Base-by-base conservation (phyloP, 2,797 vertebrate genomes). In the Gymnoscopelus braueri region DNA sequence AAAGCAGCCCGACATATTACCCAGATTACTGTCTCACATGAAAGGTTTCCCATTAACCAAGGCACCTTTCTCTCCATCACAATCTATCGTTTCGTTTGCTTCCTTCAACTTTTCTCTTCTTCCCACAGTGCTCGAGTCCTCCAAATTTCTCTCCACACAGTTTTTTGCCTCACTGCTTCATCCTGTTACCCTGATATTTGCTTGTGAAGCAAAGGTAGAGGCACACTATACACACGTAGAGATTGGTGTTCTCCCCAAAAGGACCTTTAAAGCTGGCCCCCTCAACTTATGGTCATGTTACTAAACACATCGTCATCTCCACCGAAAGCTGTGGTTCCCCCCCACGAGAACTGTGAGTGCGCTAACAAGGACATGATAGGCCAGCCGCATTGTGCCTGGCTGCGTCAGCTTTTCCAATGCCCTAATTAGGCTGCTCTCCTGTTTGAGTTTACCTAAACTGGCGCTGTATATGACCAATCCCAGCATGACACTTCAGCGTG, bases 11-110 rank as follows among this genome's bases (percentile, higher is more conserved):
- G 89, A 92, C 86, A 86, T 86, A 81, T 87, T 83, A 83, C 61
- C 80, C 82, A 79, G 85, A 91, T 89, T 83, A 87, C 81, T 77
- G 87, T 89, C 88, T 91, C 82, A 67, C 78, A 78, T 80, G 58
- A 90, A 83, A 77, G 78, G 69, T 78, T 87, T 87, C 80, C 79
- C 80, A 87, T 89, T 88, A 87, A 78, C 81, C 77, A 65, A 72
- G 71, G 61, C 76, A 59, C 65, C 79, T 82, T 78, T 65, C 47
- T 63, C 51, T 51, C 63, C 63, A 58, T 69, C 67, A 39, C 23
- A 23, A 52, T 59, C 54, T 23, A 52, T 57, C 51, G 7, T 60
- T 29, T 71, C 67, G 48, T 52, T 23, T 54, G 54, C 61, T 26
- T 60, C 59, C 67, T 71, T 69, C 55, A 71, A 63, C 64, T 65